These are phyloP conservation scores for Pterois miles DNA, from an alignment of 2,797 vertebrate genomes.

Conservation along the genomic window DNA sequence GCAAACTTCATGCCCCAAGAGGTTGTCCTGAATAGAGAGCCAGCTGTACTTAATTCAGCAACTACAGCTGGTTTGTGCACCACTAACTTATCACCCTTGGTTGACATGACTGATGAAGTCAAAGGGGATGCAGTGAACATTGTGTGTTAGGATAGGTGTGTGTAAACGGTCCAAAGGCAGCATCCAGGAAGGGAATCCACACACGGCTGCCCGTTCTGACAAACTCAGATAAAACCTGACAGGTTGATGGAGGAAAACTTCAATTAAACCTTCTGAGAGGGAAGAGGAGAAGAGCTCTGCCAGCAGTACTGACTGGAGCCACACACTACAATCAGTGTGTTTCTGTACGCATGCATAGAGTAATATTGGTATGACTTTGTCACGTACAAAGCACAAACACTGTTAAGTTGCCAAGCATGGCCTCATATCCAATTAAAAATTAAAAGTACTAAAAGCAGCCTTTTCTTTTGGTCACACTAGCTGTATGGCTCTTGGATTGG, in stretches of 20 bases:
- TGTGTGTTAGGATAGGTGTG: constrained; percentile 8
- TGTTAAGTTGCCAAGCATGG: neutral
- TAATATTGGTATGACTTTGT: neutral
- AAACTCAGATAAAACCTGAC: constrained; percentile 42
- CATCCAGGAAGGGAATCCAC: constrained; percentile 28
- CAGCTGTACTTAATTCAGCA: constrained; percentile 7
- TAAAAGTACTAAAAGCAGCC: no score
- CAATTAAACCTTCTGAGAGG: constrained; percentile 11
- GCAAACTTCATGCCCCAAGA: neutral
- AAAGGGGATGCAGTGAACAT: neutral
- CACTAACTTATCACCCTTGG: neutral
- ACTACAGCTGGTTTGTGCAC: constrained; percentile 7
- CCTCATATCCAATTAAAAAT: neutral
- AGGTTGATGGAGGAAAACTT: constrained; percentile 22
- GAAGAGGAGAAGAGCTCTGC: neutral
- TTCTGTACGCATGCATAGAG: neutral
- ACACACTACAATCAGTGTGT: neutral
- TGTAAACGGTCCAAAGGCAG: constrained; percentile 5
- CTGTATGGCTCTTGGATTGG: neutral
- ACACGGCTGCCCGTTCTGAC: constrained; percentile 1
- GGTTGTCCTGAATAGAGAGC: neutral
- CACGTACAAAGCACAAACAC: neutral
- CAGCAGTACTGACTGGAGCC: neutral
- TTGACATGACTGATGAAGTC: constrained; percentile 2
- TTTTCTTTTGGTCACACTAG: no score